Evolutionary conservation across 2,888 invertebrate genomes (phyloP).

Genomic region (Drosophila melanocephala): DNA sequence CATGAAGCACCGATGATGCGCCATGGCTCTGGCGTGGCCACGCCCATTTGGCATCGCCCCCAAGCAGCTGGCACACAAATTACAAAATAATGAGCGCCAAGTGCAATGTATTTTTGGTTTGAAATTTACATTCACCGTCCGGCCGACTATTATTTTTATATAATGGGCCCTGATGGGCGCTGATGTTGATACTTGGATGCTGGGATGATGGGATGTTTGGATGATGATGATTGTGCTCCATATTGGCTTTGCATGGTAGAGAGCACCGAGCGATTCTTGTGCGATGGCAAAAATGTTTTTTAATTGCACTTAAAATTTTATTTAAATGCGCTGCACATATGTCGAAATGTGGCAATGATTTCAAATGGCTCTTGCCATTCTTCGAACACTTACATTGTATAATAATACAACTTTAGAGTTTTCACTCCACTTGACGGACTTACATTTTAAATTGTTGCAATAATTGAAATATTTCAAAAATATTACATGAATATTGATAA

Average conservation of each 20-base stretch:
- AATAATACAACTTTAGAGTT: slow-evolving; percentile 4
- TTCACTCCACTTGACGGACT: slow-evolving; percentile 3
- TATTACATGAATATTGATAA: neutral
- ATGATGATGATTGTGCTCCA: slow-evolving; percentile 27
- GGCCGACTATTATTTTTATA: slow-evolving; percentile 80
- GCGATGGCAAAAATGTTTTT: slow-evolving; percentile 68
- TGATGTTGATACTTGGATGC: slow-evolving; percentile 33
- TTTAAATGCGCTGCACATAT: slow-evolving; percentile 71
- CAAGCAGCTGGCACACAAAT: slow-evolving; percentile 76
- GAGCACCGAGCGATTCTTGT: slow-evolving; percentile 51
- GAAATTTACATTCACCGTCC: slow-evolving; percentile 69
- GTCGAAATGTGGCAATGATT: slow-evolving; percentile 48
- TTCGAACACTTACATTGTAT: slow-evolving; percentile 9
- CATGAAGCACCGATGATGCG: slow-evolving; percentile 53
- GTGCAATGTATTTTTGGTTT: slow-evolving; percentile 74
- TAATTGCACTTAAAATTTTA: slow-evolving; percentile 80
- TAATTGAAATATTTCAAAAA: slow-evolving; percentile 2
- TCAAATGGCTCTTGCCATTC: slow-evolving; percentile 30
- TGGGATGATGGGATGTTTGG: slow-evolving; percentile 19
- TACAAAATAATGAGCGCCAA: slow-evolving; percentile 82
- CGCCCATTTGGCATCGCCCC: slow-evolving; percentile 32
- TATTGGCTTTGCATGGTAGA: slow-evolving; percentile 46
- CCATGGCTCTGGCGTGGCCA: slow-evolving; percentile 22
- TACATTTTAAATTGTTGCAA: slow-evolving; percentile 3
- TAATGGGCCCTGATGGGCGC: slow-evolving; percentile 66